Evolutionary conservation across 2,797 vertebrate species (phyloP).

Genomic region (Pelobates cultripes): DNA sequence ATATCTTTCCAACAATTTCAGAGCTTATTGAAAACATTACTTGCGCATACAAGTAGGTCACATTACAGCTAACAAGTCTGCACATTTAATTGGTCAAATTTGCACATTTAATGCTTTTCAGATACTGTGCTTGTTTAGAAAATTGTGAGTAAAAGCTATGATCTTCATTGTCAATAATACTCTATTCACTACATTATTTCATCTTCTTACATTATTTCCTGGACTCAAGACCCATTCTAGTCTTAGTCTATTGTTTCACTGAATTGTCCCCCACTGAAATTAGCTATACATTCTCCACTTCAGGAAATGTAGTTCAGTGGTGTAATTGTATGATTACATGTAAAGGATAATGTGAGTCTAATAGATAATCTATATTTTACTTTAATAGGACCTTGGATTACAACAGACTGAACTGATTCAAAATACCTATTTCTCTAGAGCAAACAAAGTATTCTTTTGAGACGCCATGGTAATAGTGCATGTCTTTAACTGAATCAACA

Average conservation of each 20-base stretch:
- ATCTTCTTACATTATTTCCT: not conserved
- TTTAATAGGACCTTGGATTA: not conserved
- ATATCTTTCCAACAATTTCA: slow-evolving; percentile 2
- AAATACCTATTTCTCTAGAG: not conserved
- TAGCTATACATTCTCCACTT: not conserved
- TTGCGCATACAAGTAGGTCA: slow-evolving; percentile 19
- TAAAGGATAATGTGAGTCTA: not conserved
- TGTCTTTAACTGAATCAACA: too few relatives aligned
- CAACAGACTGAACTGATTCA: not conserved
- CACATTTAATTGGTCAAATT: slow-evolving; percentile 27
- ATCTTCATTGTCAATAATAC: not conserved
- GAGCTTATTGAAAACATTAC: slow-evolving; percentile 25
- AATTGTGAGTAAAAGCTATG: not conserved
- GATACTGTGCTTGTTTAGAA: slow-evolving; percentile 24
- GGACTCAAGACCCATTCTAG: not conserved
- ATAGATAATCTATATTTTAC: not conserved
- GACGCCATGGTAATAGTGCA: too few relatives aligned
- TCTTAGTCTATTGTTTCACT: not conserved
- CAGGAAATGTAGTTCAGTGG: not conserved
- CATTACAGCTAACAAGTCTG: slow-evolving; percentile 4
- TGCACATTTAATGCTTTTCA: slow-evolving; percentile 17
- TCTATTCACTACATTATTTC: not conserved
- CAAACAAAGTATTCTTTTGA: too few relatives aligned
- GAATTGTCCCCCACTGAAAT: not conserved
- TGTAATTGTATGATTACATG: not conserved